phyloP scores from a whole-genome alignment of 2,797 vertebrate genomes.

The Alca torda region DNA sequence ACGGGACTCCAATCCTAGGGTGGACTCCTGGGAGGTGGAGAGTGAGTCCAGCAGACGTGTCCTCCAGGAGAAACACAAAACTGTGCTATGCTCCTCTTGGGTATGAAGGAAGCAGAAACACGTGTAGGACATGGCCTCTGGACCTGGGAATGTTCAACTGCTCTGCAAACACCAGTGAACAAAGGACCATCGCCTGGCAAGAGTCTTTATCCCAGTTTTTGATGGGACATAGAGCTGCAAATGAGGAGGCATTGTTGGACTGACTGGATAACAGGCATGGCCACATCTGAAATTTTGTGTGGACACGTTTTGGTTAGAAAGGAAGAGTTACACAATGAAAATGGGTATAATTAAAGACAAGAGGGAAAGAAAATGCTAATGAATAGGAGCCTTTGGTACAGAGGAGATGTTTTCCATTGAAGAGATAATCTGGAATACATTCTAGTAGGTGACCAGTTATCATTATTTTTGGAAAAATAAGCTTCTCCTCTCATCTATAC shows the following conservation, averaged over 20 bases:
- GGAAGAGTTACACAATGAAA: neutral
- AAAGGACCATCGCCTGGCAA: neutral
- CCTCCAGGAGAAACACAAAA: neutral
- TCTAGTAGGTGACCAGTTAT: neutral
- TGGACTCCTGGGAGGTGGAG: neutral
- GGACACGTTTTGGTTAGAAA: neutral
- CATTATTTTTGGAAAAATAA: neutral
- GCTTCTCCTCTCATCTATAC: neutral
- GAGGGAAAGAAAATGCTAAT: neutral
- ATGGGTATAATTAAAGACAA: neutral
- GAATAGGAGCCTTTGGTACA: neutral
- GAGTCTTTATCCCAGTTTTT: neutral
- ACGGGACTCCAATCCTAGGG: neutral
- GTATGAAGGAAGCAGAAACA: neutral
- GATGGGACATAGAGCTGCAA: neutral
- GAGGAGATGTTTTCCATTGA: neutral
- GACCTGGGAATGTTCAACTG: neutral
- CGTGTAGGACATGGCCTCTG: rapidly evolving
- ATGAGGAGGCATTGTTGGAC: neutral
- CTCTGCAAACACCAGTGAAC: neutral
- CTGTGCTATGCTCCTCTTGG: neutral
- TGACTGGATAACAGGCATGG: neutral
- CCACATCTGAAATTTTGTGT: neutral
- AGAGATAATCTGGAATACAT: neutral
- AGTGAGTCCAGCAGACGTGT: neutral